These are phyloP conservation scores for Apocheima hispidaria DNA, from an alignment of 2,888 invertebrate species.

Conservation along the genomic window DNA sequence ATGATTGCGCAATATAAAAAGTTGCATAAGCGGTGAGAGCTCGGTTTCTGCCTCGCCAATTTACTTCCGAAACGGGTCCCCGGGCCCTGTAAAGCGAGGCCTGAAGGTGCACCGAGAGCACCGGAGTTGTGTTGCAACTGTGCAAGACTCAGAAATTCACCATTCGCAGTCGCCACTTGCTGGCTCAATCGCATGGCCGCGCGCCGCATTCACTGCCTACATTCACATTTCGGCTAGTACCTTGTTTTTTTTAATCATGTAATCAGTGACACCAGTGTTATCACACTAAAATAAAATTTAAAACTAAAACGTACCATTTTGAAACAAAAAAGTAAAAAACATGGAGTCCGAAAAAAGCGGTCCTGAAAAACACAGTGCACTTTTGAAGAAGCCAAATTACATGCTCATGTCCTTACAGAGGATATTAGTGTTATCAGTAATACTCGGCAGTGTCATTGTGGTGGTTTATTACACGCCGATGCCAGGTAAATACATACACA, in stretches of 20 bases:
- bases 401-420: slow-evolving; percentile 88
- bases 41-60: slow-evolving; percentile 60
- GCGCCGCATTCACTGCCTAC: slow-evolving; percentile 47
- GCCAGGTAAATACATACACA: slow-evolving; percentile 84
- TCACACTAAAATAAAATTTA: slow-evolving; percentile 3
- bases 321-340: slow-evolving; percentile 34
- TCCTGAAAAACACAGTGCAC: slow-evolving; percentile 54
- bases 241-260: slow-evolving; percentile 54
- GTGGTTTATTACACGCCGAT: slow-evolving; percentile 90
- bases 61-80: slow-evolving; percentile 74
- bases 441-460: slow-evolving; percentile 88
- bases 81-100: slow-evolving; percentile 43
- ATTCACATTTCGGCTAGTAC: slow-evolving; percentile 24
- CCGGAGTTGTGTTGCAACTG: slow-evolving; percentile 64
- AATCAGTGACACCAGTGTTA: slow-evolving; percentile 37
- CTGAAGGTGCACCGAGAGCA: slow-evolving; percentile 54
- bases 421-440: slow-evolving; percentile 88
- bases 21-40: slow-evolving; percentile 76
- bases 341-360: slow-evolving; percentile 73
- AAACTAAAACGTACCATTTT: slow-evolving; percentile 21
- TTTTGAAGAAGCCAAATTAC: slow-evolving; percentile 78
- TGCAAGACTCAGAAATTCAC: slow-evolving; percentile 44
- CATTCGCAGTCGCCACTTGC: slow-evolving; percentile 71
- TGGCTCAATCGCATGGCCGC: slow-evolving; percentile 77
- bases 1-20: slow-evolving; percentile 67